Percentiles rank a stretch among this genome's conserved stretches.
phyloP scores from a whole-genome alignment of 2,113 vertebrate genomes.

The Guaruba guarouba region DNA sequence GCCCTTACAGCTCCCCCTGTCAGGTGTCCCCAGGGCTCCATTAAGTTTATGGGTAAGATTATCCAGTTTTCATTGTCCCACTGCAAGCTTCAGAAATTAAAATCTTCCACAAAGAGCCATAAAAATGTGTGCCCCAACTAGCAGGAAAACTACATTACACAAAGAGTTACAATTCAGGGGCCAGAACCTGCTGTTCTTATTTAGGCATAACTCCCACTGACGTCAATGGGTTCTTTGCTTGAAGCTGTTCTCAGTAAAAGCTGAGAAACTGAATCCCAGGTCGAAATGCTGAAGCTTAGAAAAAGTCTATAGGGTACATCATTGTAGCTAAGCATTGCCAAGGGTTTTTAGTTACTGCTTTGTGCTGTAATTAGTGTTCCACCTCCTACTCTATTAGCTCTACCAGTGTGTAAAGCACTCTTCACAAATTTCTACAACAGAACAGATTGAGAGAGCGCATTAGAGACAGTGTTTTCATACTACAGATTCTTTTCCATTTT shows the following conservation, averaged over 20 bases:
- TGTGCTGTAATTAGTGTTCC: conserved; percentile 19
- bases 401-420: background rate
- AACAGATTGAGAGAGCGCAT: background rate
- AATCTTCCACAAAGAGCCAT: background rate
- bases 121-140: background rate
- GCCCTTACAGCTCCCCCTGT: background rate
- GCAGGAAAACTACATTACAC: background rate
- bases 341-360: background rate
- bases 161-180: background rate
- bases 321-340: background rate
- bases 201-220: background rate
- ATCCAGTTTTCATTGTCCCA: background rate
- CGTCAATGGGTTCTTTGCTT: background rate
- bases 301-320: background rate
- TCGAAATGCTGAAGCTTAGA: background rate
- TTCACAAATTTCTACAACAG: background rate
- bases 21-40: background rate
- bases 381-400: background rate
- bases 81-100: background rate
- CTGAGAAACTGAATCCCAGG: background rate
- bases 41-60: background rate
- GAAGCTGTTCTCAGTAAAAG: background rate
- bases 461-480: background rate
- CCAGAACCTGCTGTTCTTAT: background rate
- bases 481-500: background rate